Percentiles rank a stretch among this genome's conserved stretches.
Conservation (phyloP, 2,797 vertebrate species). For the Distichodus sexfasciatus region DNA sequence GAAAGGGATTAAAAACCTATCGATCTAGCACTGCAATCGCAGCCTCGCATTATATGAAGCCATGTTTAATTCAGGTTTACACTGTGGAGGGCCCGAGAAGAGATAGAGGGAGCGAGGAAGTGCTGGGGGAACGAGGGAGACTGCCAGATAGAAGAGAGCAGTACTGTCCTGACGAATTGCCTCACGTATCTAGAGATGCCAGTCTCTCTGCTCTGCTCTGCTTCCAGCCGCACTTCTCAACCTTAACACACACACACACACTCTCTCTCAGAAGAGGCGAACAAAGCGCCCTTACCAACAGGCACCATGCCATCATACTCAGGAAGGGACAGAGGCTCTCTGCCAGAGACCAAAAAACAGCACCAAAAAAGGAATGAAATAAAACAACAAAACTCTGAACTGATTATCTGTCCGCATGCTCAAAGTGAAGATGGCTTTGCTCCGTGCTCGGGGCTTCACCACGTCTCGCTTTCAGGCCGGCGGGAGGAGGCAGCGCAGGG, state of each 20-base stretch:
- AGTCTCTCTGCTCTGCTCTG: conserved; percentile 1
- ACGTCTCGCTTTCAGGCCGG: conserved; percentile 11
- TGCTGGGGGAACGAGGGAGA: conserved; percentile 14
- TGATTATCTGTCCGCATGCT: conserved; percentile 33
- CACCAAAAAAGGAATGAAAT: background rate
- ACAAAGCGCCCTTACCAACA: background rate
- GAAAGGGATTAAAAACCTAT: conserved; percentile 69
- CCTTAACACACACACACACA: conserved; percentile 9
- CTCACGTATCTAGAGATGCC: conserved; percentile 20
- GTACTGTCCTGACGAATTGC: conserved; percentile 24
- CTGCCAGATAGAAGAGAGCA: conserved; percentile 10
- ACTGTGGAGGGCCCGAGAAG: conserved; percentile 49
- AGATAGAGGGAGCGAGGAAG: conserved; percentile 39
- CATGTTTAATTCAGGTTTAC: conserved; percentile 68
- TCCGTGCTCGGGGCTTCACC: background rate
- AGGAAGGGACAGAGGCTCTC: conserved; percentile 12
- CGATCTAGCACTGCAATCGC: conserved; percentile 60
- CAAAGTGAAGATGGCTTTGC: conserved; percentile 32
- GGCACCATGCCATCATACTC: background rate
- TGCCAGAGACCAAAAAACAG: background rate
- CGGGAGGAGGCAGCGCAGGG: conserved; percentile 7
- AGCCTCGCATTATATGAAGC: conserved; percentile 64
- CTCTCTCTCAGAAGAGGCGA: background rate
- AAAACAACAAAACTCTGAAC: background rate
- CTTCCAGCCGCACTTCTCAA: background rate